Conservation (phyloP, 2,113 vertebrate genomes). For the Saiga tatarica region DNA sequence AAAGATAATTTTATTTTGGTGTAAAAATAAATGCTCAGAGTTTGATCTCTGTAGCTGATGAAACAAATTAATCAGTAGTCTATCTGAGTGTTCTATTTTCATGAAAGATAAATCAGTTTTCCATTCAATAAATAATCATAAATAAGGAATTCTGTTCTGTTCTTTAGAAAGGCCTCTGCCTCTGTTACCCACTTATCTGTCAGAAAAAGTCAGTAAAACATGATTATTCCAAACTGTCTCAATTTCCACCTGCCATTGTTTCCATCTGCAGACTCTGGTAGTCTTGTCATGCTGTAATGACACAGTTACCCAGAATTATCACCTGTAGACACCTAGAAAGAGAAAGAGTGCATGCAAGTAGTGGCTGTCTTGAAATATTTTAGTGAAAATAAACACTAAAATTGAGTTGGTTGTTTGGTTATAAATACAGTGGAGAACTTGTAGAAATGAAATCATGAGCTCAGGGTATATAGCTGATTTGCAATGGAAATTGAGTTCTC, state of each 20-base stretch:
- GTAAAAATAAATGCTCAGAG: not conserved
- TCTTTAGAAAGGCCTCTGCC: not conserved
- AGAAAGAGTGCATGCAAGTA: not conserved
- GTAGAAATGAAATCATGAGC: not conserved
- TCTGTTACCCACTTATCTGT: not conserved
- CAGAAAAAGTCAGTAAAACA: not conserved
- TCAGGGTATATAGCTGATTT: not conserved
- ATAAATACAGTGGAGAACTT: not conserved
- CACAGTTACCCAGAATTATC: not conserved
- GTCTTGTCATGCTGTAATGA: not conserved
- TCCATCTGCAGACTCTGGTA: not conserved
- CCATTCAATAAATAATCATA: not conserved
- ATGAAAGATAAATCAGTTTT: not conserved
- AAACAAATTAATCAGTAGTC: not conserved
- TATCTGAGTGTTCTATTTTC: not conserved
- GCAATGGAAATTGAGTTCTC: not conserved
- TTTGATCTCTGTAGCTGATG: not conserved
- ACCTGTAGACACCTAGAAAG: not conserved
- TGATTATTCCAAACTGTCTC: not conserved
- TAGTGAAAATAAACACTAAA: not conserved
- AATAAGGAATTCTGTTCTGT: not conserved
- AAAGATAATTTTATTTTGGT: not conserved
- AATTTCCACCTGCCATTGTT: not conserved
- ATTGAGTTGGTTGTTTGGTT: not conserved
- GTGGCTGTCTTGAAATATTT: not conserved